Conservation (phyloP, 2,888 invertebrate genomes). For the Ophion obscuratus region DNA sequence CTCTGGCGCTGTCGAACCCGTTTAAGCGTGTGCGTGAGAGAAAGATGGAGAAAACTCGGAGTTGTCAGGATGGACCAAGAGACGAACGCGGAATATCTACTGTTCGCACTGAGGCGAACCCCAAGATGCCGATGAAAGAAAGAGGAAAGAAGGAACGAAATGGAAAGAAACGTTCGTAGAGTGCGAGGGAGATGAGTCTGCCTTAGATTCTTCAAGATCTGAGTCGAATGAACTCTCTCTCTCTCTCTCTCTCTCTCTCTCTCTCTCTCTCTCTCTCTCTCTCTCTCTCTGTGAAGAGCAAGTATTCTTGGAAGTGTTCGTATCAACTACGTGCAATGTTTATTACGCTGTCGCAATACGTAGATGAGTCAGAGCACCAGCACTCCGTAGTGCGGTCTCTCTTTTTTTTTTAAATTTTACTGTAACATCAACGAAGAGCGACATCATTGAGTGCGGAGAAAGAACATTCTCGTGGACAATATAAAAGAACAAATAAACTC, state of each 20-base stretch:
- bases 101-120: conserved; percentile 45
- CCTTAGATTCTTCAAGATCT: conserved; percentile 59
- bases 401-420: background rate
- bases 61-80: conserved; percentile 70
- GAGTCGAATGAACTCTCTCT: conserved; percentile 59
- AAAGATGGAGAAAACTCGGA: conserved; percentile 60
- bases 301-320: conserved; percentile 53
- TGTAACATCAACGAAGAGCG: conserved; percentile 5
- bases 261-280: no score
- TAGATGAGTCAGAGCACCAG: conserved; percentile 33
- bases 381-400: background rate
- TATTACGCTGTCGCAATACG: conserved; percentile 17
- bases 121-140: background rate
- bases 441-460: conserved; percentile 34
- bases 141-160: background rate
- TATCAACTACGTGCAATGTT: conserved; percentile 19
- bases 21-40: conserved; percentile 60
- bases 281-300: background rate
- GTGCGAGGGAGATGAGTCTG: conserved; percentile 41
- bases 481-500: conserved; percentile 36
- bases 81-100: conserved; percentile 38
- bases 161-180: background rate
- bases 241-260: no score
- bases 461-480: background rate
- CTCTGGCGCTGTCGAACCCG: conserved; percentile 71